These are phyloP conservation scores for Bovichtus variegatus DNA, from an alignment of 2,797 vertebrate genomes.

Conservation along the genomic window DNA sequence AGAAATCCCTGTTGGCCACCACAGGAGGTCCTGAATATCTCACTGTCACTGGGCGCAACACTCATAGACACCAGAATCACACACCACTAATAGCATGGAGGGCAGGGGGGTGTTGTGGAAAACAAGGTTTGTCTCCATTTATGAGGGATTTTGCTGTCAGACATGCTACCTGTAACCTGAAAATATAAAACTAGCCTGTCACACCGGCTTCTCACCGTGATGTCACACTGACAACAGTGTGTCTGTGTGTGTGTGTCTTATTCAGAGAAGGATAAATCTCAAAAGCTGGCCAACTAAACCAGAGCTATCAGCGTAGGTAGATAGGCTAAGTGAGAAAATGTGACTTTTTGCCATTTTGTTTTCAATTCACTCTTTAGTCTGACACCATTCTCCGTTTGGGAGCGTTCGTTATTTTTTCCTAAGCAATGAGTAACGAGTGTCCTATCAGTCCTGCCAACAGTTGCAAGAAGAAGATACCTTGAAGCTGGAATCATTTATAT, in stretches of 20 bases:
- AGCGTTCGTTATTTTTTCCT: too few relatives aligned
- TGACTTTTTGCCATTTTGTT: too few relatives aligned
- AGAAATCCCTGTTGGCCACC: slow-evolving; percentile 29
- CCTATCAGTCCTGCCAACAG: too few relatives aligned
- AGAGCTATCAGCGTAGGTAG: too few relatives aligned
- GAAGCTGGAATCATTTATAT: neutral
- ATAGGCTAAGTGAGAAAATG: too few relatives aligned
- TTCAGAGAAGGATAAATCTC: too few relatives aligned
- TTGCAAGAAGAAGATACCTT: too few relatives aligned
- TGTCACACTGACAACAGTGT: neutral
- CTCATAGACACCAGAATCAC: slow-evolving; percentile 2
- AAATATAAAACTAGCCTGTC: slow-evolving; percentile 7
- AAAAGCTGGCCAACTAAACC: too few relatives aligned
- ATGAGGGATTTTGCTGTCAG: slow-evolving; percentile 7
- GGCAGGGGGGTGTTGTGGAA: neutral
- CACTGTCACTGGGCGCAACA: slow-evolving; percentile 24
- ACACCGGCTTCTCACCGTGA: neutral
- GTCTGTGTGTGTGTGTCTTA: too few relatives aligned
- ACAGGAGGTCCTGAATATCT: slow-evolving; percentile 44
- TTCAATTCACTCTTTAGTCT: too few relatives aligned
- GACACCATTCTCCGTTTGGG: too few relatives aligned
- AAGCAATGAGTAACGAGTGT: too few relatives aligned
- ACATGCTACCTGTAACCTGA: neutral
- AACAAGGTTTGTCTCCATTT: slow-evolving; percentile 16
- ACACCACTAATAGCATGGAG: neutral